Evolutionary conservation across 2,888 invertebrate genomes (phyloP).

Genomic region (Colletes collaris): DNA sequence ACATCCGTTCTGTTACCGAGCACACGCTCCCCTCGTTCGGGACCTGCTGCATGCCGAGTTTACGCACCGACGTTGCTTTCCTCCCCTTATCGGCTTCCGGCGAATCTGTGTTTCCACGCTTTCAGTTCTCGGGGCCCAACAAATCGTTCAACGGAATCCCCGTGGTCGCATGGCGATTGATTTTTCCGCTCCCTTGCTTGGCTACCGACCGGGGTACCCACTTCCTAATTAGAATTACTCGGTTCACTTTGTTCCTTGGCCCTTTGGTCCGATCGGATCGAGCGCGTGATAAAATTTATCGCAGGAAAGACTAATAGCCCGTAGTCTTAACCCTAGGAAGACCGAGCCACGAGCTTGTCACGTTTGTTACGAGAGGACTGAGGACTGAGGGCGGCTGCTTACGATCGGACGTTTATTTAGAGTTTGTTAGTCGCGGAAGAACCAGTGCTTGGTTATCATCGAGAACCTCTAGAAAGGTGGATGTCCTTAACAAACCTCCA

Average conservation of each 20-base stretch:
- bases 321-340: too few relatives aligned
- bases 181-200: conserved; percentile 4
- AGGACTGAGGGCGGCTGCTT: too few relatives aligned
- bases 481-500: too few relatives aligned
- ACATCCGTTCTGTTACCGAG: conserved; percentile 65
- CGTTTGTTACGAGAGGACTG: too few relatives aligned
- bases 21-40: conserved; percentile 42
- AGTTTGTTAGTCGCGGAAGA: too few relatives aligned
- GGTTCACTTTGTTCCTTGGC: background rate
- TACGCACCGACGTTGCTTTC: conserved; percentile 51
- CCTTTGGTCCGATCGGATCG: background rate
- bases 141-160: conserved; percentile 6
- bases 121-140: background rate
- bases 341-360: too few relatives aligned
- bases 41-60: conserved; percentile 56
- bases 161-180: conserved; percentile 19
- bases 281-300: too few relatives aligned
- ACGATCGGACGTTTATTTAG: too few relatives aligned
- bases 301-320: too few relatives aligned
- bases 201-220: background rate
- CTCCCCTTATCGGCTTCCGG: conserved; percentile 50
- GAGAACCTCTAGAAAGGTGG: too few relatives aligned
- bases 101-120: conserved; percentile 32
- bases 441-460: too few relatives aligned
- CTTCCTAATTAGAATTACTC: conserved; percentile 27